phyloP scores from a whole-genome alignment of 92 coral and sea anemone species.

The Umimayanthus chanpuru region DNA sequence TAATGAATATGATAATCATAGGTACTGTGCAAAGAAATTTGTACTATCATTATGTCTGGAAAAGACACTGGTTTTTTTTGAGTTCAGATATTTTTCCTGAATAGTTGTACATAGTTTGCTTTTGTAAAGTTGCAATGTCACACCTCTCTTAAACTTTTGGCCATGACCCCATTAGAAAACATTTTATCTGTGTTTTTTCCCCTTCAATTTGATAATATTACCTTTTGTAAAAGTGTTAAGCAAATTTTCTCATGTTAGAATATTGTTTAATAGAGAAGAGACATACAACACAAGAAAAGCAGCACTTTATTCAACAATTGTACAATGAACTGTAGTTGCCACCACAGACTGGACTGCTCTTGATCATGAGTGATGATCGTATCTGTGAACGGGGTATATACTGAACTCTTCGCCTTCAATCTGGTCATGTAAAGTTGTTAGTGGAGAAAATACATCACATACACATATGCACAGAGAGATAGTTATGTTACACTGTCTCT shows the following conservation, averaged over 20 bases:
- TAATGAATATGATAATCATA: too few species aligned
- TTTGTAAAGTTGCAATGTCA: background rate
- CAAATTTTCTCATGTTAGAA: too few species aligned
- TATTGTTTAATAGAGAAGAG: background rate
- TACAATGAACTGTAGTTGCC: background rate
- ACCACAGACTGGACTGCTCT: too few species aligned
- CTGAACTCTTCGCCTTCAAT: background rate
- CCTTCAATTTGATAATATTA: background rate
- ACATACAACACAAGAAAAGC: background rate
- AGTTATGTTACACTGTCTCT: background rate
- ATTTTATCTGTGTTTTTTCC: too few species aligned
- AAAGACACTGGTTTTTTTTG: too few species aligned
- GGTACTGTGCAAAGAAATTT: too few species aligned
- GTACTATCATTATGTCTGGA: too few species aligned
- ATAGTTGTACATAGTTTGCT: background rate
- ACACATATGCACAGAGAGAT: background rate
- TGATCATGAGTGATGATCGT: background rate
- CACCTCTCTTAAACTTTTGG: background rate
- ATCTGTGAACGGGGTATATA: background rate
- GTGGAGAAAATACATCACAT: background rate
- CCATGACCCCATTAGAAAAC: too few species aligned
- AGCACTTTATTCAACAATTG: background rate
- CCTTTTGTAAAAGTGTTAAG: background rate
- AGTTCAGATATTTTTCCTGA: too few species aligned
- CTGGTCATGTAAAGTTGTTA: constrained; percentile 13